Evolutionary conservation across 1,140 invertebrate genomes (phyloP), one percentile per base, ranked within the genome.

Genomic region (Brachionus manjavacas): DNA sequence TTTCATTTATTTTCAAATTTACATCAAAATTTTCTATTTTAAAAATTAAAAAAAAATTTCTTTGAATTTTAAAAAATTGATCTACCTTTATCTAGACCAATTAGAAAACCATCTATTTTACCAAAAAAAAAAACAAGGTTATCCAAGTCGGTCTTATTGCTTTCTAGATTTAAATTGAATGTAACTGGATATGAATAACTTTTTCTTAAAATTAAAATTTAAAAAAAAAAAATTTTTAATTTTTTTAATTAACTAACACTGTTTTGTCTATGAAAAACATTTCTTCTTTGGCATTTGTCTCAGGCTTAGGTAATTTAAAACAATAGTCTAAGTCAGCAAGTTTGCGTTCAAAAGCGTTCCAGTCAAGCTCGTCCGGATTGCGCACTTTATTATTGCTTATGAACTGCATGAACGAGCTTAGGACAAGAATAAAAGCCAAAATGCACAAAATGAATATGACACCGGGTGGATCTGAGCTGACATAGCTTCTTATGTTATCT

Each of bases 361-460:
- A 76, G 41, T 76, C 72, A 60, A 81, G 52, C 25, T 81, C 79
- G 52, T 81, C 79, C 16, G 79, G 79, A 16, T 81, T 81, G 12
- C 52, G 49, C 0, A 81, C 20, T 43, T 46, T 39, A 14, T 64
- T 20, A 6, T 41, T 31, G 9, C 12, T 23, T 20, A 81, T 4
- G 25, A 64, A 81, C 25, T 20, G 16, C 52, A 81, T 4, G 20
- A 64, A 35, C 49, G 52, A 81, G 12, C 52, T 41, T 35, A 81
- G 14, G 20, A 46, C 14, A 3, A 81, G 11, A 23, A 64, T 81
- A 35, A 66, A 81, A 43, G 25, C 23, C 35, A 81, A 43, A 43
- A 81, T 81, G 16, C 52, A 81, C n/a, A 81, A 4, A 9, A 81
- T 28, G 39, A 81, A 81, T 25, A 81, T 23, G 20, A 68, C 79